Evolutionary conservation across 2,888 invertebrate genomes (phyloP), one percentile per base, ranked within the genome.

Genomic region (Rhynchonema sp.): DNA sequence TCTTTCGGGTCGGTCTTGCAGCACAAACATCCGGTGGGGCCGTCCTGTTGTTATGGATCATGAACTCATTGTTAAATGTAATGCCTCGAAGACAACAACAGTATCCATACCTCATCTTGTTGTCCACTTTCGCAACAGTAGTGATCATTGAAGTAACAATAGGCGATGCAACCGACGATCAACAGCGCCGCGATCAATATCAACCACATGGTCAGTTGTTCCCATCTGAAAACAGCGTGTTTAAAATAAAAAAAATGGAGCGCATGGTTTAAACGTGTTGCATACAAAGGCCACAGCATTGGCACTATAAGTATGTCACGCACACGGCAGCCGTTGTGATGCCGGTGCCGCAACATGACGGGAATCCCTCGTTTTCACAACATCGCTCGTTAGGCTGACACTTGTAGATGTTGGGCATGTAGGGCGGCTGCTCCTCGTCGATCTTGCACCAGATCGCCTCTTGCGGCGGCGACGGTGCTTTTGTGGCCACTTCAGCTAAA

Each of bases 101-200:
- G 26, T 13, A 2, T 23, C 27, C n/a, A 13, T 20, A 13, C 46
- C 38, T 59, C 28, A 23, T 29, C 56, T 2, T 17, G 49, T 17
- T 56, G 29, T 22, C n/a, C 49, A n/a, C n/a, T n/a, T 23, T 56
- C 59, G 30, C 59, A 59, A 52, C 59, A 59, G 52, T 59, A 59
- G 56, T 53, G 46, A 28, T 59, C 59, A 25, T 59, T 55, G 59
- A 59, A 59, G 30, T 59, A 59, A 30, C 56, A 59, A 28, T 26
- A 55, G 22, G 56, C 59, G 49, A n/a, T 25, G 49, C 38, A 6
- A 22, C 56, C 59, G n/a, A 59, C 29, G 13, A 56, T n/a, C 56
- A 59, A 9, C n/a, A 59, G n/a, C 2, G 49, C n/a, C 23, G 56
- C 59, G 52, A 59, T 59, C 27, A 59, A 49, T 1, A 22, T 22